phyloP scores from a whole-genome alignment of 2,888 invertebrate genomes.

The Amiota communis region DNA sequence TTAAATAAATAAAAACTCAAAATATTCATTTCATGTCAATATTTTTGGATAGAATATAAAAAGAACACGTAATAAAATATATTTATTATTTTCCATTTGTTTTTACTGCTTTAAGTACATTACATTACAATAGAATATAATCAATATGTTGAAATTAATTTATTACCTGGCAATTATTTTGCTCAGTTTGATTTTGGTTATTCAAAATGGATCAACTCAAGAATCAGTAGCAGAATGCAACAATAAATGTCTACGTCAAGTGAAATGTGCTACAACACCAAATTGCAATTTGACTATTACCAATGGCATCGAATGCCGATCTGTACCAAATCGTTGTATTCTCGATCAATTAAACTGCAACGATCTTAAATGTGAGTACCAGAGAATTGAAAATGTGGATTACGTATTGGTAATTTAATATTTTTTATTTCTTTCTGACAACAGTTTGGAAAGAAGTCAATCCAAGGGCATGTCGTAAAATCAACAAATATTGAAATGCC shows the following conservation, averaged over 20 bases:
- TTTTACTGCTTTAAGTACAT: too few species aligned
- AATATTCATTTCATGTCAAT: too few species aligned
- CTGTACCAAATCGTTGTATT: neutral
- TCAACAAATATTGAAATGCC: neutral
- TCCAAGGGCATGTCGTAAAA: neutral
- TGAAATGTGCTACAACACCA: conserved; percentile 2
- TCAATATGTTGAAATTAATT: too few species aligned
- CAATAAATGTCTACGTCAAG: neutral
- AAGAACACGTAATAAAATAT: too few species aligned
- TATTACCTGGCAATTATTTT: too few species aligned
- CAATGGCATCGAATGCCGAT: neutral
- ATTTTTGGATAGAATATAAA: too few species aligned
- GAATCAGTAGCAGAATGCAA: neutral
- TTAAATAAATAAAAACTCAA: too few species aligned
- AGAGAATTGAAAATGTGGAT: too few species aligned
- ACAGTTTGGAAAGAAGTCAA: conserved; percentile 6
- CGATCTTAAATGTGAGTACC: neutral
- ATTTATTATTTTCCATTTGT: too few species aligned
- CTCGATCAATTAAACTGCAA: neutral
- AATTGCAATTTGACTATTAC: conserved; percentile 6
- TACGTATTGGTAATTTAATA: neutral
- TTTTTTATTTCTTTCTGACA: neutral
- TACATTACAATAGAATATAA: too few species aligned
- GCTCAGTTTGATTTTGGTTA: too few species aligned
- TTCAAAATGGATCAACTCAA: too few species aligned